Conservation (phyloP, 2,113 vertebrate genomes). For the Platycercus adscitus region DNA sequence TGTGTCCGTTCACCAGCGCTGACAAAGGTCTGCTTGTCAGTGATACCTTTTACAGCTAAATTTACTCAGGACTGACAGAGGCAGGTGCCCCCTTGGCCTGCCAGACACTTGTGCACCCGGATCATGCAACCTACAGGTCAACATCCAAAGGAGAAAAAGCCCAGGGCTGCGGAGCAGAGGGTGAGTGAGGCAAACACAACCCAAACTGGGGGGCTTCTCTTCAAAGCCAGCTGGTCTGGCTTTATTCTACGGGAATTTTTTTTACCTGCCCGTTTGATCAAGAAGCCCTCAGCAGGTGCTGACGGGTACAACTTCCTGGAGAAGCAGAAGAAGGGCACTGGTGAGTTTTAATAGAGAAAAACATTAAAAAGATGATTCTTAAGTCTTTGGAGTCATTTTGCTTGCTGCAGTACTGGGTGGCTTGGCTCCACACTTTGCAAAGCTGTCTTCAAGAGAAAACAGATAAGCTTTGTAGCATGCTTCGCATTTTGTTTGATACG, state of each 20-base stretch:
- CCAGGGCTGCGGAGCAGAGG: conserved; percentile 83
- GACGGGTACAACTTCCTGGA: conserved; percentile 93
- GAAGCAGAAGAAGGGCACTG: conserved; percentile 91
- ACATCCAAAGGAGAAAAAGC: conserved; percentile 83
- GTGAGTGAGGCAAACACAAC: conserved; percentile 87
- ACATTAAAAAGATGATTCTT: neutral
- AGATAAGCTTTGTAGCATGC: neutral
- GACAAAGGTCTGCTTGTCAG: conserved; percentile 93
- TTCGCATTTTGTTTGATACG: neutral
- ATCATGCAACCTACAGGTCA: conserved; percentile 85
- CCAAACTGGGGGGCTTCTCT: conserved; percentile 94
- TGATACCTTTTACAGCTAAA: conserved; percentile 95
- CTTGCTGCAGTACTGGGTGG: neutral
- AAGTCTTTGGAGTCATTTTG: conserved; percentile 38
- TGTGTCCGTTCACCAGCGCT: conserved; percentile 83
- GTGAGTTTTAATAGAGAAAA: conserved; percentile 86
- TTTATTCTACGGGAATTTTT: conserved; percentile 86
- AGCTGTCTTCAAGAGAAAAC: neutral
- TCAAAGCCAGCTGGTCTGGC: conserved; percentile 99
- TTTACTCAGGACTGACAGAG: conserved; percentile 91
- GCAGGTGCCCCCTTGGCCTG: conserved; percentile 87
- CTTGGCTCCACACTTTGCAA: neutral
- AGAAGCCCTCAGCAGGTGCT: conserved; percentile 93
- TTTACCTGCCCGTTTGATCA: conserved; percentile 85
- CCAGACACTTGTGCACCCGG: conserved; percentile 84